Percentiles rank a stretch among this genome's conserved stretches.
These are phyloP conservation scores for Pachydiplax longipennis DNA, from an alignment of 2,888 invertebrate species.

Conservation along the genomic window DNA sequence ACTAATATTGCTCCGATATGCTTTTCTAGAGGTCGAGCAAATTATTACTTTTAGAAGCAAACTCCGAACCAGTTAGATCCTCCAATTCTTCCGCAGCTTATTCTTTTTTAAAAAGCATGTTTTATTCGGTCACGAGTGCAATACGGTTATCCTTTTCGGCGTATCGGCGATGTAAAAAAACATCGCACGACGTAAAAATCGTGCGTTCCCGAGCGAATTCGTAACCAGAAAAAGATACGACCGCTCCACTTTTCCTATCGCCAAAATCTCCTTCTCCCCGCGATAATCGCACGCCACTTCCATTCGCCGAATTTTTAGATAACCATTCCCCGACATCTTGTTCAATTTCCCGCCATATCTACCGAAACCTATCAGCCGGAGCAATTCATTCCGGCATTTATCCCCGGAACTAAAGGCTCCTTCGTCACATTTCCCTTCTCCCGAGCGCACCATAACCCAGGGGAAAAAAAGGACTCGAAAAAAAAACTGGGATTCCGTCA, in stretches of 20 bases:
- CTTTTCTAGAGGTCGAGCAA: too few relatives aligned
- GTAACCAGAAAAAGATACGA: not conserved
- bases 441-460: not conserved
- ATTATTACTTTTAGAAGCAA: too few relatives aligned
- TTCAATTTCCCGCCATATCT: constrained; percentile 37
- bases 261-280: not conserved
- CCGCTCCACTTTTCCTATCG: not conserved
- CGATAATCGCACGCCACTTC: constrained; percentile 6
- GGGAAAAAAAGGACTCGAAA: not conserved
- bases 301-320: not conserved
- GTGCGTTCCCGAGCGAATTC: not conserved
- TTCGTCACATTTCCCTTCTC: not conserved
- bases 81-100: too few relatives aligned
- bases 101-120: too few relatives aligned
- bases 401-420: constrained; percentile 18
- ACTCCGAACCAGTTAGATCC: too few relatives aligned
- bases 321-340: constrained; percentile 24
- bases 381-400: constrained; percentile 29
- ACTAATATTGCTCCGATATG: too few relatives aligned
- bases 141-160: too few relatives aligned
- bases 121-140: too few relatives aligned
- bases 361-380: not conserved
- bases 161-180: too few relatives aligned
- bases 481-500: not conserved
- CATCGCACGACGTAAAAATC: too few relatives aligned